Percentiles rank a stretch among this genome's conserved stretches.
Conservation (phyloP, 2,888 invertebrate species). For the Lepidocyrtoides sp. region DNA sequence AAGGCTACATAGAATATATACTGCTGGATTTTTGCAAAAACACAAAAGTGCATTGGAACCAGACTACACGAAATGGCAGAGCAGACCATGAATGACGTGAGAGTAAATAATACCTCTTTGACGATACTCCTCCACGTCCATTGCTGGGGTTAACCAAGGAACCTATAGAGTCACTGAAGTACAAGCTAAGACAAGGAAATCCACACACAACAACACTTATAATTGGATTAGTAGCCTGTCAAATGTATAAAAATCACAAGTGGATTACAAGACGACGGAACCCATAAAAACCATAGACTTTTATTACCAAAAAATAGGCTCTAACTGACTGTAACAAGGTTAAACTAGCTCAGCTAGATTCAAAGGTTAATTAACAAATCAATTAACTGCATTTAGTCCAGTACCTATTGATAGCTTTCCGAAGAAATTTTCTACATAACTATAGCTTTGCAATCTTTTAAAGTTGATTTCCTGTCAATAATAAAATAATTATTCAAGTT, state of each 20-base stretch:
- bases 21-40: not conserved
- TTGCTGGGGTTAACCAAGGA: constrained; percentile 80
- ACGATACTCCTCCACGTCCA: constrained; percentile 86
- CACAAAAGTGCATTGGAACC: not conserved
- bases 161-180: constrained; percentile 77
- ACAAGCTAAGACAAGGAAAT: constrained; percentile 47
- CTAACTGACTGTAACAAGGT: not conserved
- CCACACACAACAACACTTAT: constrained; percentile 83
- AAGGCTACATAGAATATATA: too few relatives aligned
- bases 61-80: constrained; percentile 27
- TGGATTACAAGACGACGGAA: not conserved
- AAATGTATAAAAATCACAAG: constrained; percentile 84
- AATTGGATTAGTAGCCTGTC: constrained; percentile 85
- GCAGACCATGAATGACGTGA: constrained; percentile 65
- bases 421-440: too few relatives aligned
- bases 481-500: too few relatives aligned
- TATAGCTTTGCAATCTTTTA: too few relatives aligned
- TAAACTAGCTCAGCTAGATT: not conserved
- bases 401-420: too few relatives aligned
- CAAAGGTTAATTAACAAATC: constrained; percentile 15
- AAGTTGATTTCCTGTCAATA: too few relatives aligned
- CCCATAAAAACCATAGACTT: too few relatives aligned
- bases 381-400: too few relatives aligned
- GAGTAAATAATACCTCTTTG: constrained; percentile 85
- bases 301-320: too few relatives aligned